These are phyloP conservation scores for Oryzias dopingdopingensis DNA, from an alignment of 2,797 vertebrate genomes.

Conservation along the genomic window DNA sequence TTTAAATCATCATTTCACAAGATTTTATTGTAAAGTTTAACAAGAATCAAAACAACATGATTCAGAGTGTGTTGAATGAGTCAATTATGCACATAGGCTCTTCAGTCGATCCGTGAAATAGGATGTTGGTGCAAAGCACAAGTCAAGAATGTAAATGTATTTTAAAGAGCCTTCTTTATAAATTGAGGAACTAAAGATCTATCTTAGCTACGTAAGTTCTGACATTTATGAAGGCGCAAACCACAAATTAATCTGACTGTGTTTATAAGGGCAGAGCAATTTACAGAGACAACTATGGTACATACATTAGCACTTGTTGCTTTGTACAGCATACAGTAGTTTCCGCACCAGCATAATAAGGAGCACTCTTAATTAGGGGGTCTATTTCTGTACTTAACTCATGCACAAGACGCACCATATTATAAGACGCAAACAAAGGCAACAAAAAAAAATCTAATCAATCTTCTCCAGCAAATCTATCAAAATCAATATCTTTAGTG, in stretches of 20 bases:
- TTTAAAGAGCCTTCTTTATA: slow-evolving; percentile 55
- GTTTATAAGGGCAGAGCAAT: slow-evolving; percentile 10
- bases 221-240: slow-evolving; percentile 30
- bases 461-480: too few relatives aligned
- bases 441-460: too few relatives aligned
- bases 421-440: too few relatives aligned
- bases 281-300: background rate
- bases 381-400: too few relatives aligned
- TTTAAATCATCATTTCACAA: too few relatives aligned
- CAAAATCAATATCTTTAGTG: too few relatives aligned
- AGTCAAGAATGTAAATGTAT: slow-evolving; percentile 49
- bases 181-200: slow-evolving; percentile 42
- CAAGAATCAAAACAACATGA: slow-evolving; percentile 2
- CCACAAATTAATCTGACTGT: slow-evolving; percentile 12
- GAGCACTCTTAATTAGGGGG: too few relatives aligned
- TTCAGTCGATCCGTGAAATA: slow-evolving; percentile 41
- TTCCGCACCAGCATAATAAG: too few relatives aligned
- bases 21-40: background rate
- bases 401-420: too few relatives aligned
- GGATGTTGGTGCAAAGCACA: slow-evolving; percentile 40
- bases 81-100: slow-evolving; percentile 49
- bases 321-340: too few relatives aligned
- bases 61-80: slow-evolving; percentile 26
- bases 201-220: slow-evolving; percentile 33
- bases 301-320: background rate